Evolutionary conservation across 2,797 vertebrate species (phyloP).

Genomic region (Pipistrellus nathusii): DNA sequence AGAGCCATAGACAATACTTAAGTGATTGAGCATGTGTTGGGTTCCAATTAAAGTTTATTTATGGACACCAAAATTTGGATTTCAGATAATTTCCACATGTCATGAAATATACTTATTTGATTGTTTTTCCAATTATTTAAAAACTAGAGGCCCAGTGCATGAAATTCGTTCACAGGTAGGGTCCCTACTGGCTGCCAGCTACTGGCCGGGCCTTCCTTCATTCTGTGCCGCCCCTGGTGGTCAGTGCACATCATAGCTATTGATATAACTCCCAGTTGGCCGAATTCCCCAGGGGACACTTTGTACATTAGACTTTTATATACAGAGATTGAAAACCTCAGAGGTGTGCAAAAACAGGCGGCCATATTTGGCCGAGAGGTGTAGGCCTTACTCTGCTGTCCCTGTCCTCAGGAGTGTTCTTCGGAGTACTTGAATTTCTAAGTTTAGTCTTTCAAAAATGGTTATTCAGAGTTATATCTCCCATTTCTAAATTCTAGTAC

Average conservation of each 20-base stretch:
- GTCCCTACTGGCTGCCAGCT: no score
- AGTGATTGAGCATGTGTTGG: not conserved
- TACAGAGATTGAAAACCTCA: constrained; percentile 8
- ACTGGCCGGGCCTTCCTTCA: no score
- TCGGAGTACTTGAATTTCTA: constrained; percentile 25
- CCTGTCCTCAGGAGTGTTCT: not conserved
- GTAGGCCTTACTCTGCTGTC: not conserved
- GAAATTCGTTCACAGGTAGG: no score
- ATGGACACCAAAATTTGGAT: constrained; percentile 2
- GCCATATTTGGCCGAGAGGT: not conserved
- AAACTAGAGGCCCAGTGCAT: not conserved
- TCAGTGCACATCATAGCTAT: no score
- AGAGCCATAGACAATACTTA: not conserved
- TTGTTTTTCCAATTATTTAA: not conserved
- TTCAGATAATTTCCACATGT: constrained; percentile 6
- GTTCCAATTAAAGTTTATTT: constrained; percentile 54
- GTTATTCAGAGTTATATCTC: not conserved
- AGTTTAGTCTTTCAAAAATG: constrained; percentile 2
- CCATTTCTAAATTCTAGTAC: constrained; percentile 30
- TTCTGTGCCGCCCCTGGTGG: no score
- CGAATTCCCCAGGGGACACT: no score
- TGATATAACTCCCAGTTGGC: no score
- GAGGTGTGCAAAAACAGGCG: not conserved
- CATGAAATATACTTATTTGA: not conserved
- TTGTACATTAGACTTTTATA: no score